A percentile compares a stretch with the other conserved stretches of the same genome.
Evolutionary conservation across 2,888 invertebrate species (phyloP).

Genomic region (Andrena praecox): DNA sequence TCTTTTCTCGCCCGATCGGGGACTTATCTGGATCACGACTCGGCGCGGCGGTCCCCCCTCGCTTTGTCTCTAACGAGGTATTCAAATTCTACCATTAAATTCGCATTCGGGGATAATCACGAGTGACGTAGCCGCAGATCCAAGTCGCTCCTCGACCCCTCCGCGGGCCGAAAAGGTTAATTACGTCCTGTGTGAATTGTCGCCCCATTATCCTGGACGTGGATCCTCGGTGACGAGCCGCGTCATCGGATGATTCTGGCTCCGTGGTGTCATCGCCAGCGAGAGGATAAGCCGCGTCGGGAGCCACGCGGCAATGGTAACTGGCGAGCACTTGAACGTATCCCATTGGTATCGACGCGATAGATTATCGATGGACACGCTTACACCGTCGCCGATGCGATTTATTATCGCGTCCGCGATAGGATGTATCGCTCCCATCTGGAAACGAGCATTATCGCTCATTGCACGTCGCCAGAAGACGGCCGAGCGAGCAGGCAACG

Average conservation of each 20-base stretch:
- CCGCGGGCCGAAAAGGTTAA: constrained; percentile 65
- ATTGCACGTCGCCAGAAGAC: constrained; percentile 6
- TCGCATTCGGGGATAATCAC: constrained; percentile 57
- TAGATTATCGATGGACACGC: constrained; percentile 52
- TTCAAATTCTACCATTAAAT: constrained; percentile 57
- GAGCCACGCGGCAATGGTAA: neutral
- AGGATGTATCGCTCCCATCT: constrained; percentile 44
- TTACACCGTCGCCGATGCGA: constrained; percentile 45
- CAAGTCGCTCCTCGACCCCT: neutral
- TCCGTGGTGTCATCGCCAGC: constrained; percentile 17
- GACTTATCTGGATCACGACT: constrained; percentile 37
- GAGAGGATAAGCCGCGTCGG: neutral
- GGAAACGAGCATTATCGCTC: constrained; percentile 33
- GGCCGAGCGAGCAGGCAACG: neutral
- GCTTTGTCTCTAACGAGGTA: constrained; percentile 44
- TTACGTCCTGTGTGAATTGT: constrained; percentile 52
- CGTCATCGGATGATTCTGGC: constrained; percentile 34
- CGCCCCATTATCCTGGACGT: constrained; percentile 32
- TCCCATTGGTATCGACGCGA: constrained; percentile 26
- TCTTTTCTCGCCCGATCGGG: constrained; percentile 30
- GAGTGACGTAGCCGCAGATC: constrained; percentile 32
- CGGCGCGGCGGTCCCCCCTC: neutral
- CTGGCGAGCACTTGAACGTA: neutral
- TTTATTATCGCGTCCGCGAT: constrained; percentile 48
- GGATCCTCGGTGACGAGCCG: constrained; percentile 28